Evolutionary conservation across 2,797 vertebrate species (phyloP).

Genomic region (Pteronotus mesoamericanus): DNA sequence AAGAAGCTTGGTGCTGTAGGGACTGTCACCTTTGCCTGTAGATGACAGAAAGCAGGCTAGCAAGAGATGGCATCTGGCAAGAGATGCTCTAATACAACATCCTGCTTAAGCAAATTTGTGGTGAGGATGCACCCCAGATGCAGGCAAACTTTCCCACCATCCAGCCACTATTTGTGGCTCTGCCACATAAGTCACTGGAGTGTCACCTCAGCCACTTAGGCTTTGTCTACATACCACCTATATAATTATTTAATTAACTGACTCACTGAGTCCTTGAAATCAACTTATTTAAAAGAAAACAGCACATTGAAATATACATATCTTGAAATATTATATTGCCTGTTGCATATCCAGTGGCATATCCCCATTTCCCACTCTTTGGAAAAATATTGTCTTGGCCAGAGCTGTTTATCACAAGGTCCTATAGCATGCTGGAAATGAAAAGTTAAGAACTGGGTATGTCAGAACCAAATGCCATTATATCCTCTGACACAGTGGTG

Average conservation of each 20-base stretch:
- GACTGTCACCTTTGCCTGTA: not conserved
- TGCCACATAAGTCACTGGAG: rapidly evolving
- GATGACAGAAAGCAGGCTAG: not conserved
- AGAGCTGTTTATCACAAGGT: not conserved
- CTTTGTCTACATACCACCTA: not conserved
- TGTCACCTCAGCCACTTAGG: not conserved
- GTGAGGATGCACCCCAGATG: not conserved
- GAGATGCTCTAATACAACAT: not conserved
- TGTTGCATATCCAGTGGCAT: not conserved
- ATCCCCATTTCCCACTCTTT: not conserved
- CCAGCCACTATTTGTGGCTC: not conserved
- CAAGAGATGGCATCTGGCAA: not conserved
- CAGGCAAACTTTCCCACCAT: rapidly evolving
- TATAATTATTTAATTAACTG: not conserved
- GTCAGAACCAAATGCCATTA: not conserved
- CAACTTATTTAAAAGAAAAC: not conserved
- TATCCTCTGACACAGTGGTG: no score
- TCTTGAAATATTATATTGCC: not conserved
- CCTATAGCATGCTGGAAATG: not conserved
- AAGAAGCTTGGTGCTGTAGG: not conserved
- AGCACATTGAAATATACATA: not conserved
- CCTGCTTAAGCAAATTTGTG: not conserved
- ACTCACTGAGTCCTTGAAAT: not conserved
- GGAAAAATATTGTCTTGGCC: not conserved
- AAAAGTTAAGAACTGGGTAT: not conserved